Evolutionary conservation across 2,797 vertebrate species (phyloP), one percentile per base, ranked within the genome.

Genomic region (Cyprinodon diabolis): DNA sequence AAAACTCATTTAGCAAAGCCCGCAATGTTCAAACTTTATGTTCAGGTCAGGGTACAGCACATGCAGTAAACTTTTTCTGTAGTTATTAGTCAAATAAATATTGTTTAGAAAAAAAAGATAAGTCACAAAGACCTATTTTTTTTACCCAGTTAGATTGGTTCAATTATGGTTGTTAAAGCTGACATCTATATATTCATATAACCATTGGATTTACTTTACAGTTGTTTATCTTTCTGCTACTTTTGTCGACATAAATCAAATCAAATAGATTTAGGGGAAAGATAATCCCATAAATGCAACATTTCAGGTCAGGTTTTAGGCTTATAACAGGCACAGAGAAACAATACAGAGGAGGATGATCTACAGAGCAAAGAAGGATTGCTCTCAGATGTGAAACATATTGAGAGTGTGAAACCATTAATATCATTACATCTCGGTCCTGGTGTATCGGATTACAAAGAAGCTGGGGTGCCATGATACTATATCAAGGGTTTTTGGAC

Each of bases 221-320:
- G 10, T 57, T 76, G 35, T 67, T 62, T 55, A 56, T 11, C 74
- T 79, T 54, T 47, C 35, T 23, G 23, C 6, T 52, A 7, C 47
- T 30, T 78, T 74, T 75, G 43, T 6, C 6, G 5, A 77, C 63
- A 74, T 76, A 69, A 77, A 30, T 67, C 70, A 21, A 66, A 77
- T 86, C 67, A 72, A 75, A 87, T 84, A 68, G 75, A 84, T 90
- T 90, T 87, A 30, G 66, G 68, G 75, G 66, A 43, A 86, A 90
- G 86, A 87, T 6, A 83, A 82, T 87, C 73, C 70, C 57, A 77
- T 55, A 86, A 77, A 66, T 77, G 73, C 69, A 80, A 87, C 83
- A 77, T 65, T 54, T 13, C 45, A 69, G 40, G 69, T 82, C 65
- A 83, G 67, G 4, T 68, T 79, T 68, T 80, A 73, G 54, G 76